Conservation (phyloP, 30 jellyfish, hydroid and myxozoan genomes). For the Chironex yamaguchii region DNA sequence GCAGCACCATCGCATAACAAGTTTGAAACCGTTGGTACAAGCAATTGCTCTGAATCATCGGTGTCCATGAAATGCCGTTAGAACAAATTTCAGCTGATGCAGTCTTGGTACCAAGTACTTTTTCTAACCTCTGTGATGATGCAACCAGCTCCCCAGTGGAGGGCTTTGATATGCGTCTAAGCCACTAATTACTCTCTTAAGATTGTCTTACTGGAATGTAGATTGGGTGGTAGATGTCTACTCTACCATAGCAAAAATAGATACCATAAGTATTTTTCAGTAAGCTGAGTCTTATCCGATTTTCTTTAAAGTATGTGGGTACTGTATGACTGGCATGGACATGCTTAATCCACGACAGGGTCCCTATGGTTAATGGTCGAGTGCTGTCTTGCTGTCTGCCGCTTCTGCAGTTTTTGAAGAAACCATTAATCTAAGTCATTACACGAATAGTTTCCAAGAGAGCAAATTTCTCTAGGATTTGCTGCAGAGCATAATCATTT, state of each 20-base stretch:
- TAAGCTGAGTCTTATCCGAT: constrained; percentile 11
- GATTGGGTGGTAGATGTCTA: constrained; percentile 42
- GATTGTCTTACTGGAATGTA: constrained; percentile 15
- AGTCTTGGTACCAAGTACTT: constrained; percentile 53
- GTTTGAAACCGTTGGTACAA: too few species aligned
- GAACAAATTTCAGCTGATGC: constrained; percentile 37
- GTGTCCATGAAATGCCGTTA: too few species aligned
- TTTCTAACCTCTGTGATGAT: constrained; percentile 8
- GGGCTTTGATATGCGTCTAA: constrained; percentile 13
- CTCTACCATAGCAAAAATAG: constrained; percentile 40
- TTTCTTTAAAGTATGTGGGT: constrained; percentile 6
- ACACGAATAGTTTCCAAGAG: constrained; percentile 28
- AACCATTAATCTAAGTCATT: constrained; percentile 44
- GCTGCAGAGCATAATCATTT: not conserved
- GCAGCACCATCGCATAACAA: too few species aligned
- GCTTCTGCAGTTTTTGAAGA: constrained; percentile 31
- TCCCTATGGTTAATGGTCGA: constrained; percentile 58
- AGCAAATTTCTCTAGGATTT: not conserved
- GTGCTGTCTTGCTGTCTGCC: not conserved
- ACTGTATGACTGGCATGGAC: not conserved
- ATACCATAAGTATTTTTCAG: constrained; percentile 9
- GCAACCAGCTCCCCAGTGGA: constrained; percentile 56
- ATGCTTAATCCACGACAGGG: not conserved
- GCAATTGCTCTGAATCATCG: too few species aligned
- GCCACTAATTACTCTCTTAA: constrained; percentile 25